Percentiles rank a stretch among this genome's conserved stretches.
phyloP scores from a whole-genome alignment of 2,113 vertebrate species.

The Platichthys flesus region DNA sequence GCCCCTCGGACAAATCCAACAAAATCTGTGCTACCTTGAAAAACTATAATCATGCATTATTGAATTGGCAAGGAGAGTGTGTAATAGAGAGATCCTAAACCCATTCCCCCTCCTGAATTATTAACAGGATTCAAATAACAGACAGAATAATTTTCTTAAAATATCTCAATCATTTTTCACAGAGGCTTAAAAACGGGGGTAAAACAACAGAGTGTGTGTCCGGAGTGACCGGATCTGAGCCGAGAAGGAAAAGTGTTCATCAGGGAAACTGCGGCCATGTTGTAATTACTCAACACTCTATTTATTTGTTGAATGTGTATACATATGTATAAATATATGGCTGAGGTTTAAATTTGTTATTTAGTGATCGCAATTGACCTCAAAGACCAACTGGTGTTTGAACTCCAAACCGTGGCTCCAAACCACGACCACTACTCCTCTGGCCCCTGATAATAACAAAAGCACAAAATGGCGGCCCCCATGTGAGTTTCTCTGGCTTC shows the following conservation, averaged over 20 bases:
- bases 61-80: constrained; percentile 85
- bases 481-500: too few species aligned
- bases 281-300: not conserved
- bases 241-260: too few species aligned
- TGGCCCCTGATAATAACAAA: too few species aligned
- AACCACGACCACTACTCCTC: too few species aligned
- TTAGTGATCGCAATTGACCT: too few species aligned
- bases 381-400: too few species aligned
- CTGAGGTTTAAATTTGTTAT: too few species aligned
- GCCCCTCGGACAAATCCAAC: constrained; percentile 81
- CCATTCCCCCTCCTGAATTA: constrained; percentile 85
- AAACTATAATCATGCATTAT: constrained; percentile 87
- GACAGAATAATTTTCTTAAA: constrained; percentile 88
- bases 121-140: constrained; percentile 87
- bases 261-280: too few species aligned
- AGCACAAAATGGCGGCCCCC: too few species aligned
- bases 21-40: constrained; percentile 84
- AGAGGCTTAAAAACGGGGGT: constrained; percentile 51
- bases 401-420: too few species aligned
- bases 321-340: too few species aligned
- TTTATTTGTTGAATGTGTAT: not conserved
- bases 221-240: not conserved
- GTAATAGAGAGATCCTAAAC: constrained; percentile 88
- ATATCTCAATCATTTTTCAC: constrained; percentile 88
- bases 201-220: constrained; percentile 65